Evolutionary conservation across 2,888 invertebrate genomes (phyloP).

Genomic region (Nowickia ferox): DNA sequence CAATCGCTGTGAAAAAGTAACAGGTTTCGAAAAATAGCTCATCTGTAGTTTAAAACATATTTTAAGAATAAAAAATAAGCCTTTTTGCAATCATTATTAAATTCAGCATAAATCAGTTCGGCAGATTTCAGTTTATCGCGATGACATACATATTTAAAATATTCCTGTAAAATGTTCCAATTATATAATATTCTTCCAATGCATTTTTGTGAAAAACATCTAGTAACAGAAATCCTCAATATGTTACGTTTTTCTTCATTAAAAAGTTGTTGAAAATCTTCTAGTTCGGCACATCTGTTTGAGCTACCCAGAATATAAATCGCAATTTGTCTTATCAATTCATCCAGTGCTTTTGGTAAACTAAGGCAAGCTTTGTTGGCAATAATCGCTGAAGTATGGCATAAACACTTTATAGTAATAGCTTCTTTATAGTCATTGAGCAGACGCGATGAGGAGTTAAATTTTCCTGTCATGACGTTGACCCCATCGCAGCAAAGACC

Average conservation of each 20-base stretch:
- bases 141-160: conserved; percentile 29
- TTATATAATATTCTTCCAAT: conserved; percentile 1
- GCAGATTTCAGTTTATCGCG: conserved; percentile 32
- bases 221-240: conserved; percentile 17
- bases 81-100: conserved; percentile 19
- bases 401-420: conserved; percentile 23
- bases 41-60: too few species aligned
- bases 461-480: conserved; percentile 25
- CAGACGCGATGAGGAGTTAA: conserved; percentile 19
- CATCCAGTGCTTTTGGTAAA: conserved; percentile 15
- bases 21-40: too few species aligned
- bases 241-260: too few species aligned
- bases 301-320: conserved; percentile 3
- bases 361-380: conserved; percentile 15
- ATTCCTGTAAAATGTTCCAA: not conserved
- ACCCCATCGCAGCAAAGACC: conserved; percentile 25
- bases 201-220: conserved; percentile 29
- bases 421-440: conserved; percentile 27
- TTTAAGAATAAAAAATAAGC: too few species aligned
- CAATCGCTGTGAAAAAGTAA: too few species aligned
- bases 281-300: conserved; percentile 24
- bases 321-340: conserved; percentile 17
- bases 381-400: conserved; percentile 20
- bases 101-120: conserved; percentile 23
- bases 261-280: conserved; percentile 7